These are phyloP conservation scores for Trypoxylus dichotomus DNA, from an alignment of 1,140 invertebrate species.

Conservation along the genomic window DNA sequence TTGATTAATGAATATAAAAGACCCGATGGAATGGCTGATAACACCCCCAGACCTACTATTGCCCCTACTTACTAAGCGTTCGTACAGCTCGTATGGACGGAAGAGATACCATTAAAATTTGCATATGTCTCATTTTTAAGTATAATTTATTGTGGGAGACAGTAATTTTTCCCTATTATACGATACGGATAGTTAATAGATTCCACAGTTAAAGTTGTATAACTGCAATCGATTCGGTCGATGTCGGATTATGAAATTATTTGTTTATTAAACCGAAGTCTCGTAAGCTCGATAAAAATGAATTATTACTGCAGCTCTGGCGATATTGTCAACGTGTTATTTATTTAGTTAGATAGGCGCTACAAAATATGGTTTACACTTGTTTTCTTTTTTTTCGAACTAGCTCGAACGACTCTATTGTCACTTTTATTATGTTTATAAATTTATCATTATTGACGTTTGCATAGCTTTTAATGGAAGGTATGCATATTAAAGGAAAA, in stretches of 20 bases:
- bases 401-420: neutral
- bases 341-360: neutral
- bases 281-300: neutral
- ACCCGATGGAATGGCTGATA: slow-evolving; percentile 11
- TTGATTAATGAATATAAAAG: slow-evolving; percentile 31
- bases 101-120: slow-evolving; percentile 32
- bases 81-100: slow-evolving; percentile 20
- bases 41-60: neutral
- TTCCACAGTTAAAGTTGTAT: neutral
- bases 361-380: neutral
- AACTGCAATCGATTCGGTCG: neutral
- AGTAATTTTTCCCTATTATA: slow-evolving; percentile 30
- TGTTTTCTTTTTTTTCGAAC: neutral
- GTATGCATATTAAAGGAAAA: no score
- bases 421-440: neutral
- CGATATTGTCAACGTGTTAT: slow-evolving; percentile 18
- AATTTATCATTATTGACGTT: no score
- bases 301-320: neutral
- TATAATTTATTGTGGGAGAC: slow-evolving; percentile 29
- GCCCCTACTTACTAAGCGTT: neutral
- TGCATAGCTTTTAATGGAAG: no score
- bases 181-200: neutral
- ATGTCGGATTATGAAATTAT: slow-evolving; percentile 6
- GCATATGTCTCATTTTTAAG: slow-evolving; percentile 34
- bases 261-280: slow-evolving; percentile 20